Evolutionary conservation across 1,140 invertebrate species (phyloP).

Genomic region (Dendrolimus kikuchii): DNA sequence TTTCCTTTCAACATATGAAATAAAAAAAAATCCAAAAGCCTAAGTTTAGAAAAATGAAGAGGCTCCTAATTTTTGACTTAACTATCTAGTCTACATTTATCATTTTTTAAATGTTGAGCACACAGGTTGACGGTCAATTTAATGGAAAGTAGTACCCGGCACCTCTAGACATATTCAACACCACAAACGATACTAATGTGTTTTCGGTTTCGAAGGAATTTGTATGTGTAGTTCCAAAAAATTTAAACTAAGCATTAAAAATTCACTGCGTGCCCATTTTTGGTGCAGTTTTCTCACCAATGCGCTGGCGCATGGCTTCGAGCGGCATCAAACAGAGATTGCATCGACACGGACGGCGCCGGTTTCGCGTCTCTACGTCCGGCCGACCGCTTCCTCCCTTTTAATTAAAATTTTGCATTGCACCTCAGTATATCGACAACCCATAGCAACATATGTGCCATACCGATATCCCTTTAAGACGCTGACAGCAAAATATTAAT

Average conservation of each 20-base stretch:
- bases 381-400: constrained; percentile 55
- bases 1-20: too few species aligned
- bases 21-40: too few species aligned
- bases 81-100: too few species aligned
- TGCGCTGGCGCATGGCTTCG: constrained; percentile 30
- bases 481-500: too few species aligned
- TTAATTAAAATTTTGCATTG: constrained; percentile 38
- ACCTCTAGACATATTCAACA: too few species aligned
- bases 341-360: constrained; percentile 58
- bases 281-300: constrained; percentile 48
- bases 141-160: too few species aligned
- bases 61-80: too few species aligned
- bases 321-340: constrained; percentile 41
- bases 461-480: background rate
- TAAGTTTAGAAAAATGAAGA: too few species aligned
- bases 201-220: too few species aligned
- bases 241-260: constrained; percentile 36
- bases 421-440: constrained; percentile 24
- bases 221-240: background rate
- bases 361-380: constrained; percentile 49
- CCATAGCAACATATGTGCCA: background rate
- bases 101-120: too few species aligned
- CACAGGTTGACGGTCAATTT: too few species aligned
- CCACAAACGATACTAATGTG: too few species aligned
- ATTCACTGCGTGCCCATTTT: constrained; percentile 44